Conservation (phyloP, 1,140 invertebrate genomes). For the Maniola jurtina region DNA sequence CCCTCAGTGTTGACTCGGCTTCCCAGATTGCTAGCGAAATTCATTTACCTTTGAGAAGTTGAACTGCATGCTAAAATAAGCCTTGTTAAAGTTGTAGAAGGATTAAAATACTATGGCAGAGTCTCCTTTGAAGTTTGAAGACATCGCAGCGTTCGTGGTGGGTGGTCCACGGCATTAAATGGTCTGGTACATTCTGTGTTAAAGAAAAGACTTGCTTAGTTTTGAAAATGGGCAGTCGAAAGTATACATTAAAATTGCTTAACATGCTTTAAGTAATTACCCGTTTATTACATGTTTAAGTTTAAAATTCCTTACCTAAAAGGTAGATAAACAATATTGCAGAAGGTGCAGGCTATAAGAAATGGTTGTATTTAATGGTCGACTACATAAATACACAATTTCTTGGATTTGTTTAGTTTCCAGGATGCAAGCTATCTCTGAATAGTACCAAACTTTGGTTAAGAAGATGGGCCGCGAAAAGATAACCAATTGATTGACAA, state of each 20-base stretch:
- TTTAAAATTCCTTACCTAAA: no score
- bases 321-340: no score
- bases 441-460: no score
- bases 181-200: background rate
- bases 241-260: background rate
- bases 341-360: no score
- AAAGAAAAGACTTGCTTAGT: background rate
- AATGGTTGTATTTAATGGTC: no score
- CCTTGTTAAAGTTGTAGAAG: background rate
- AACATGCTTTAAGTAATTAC: conserved; percentile 5
- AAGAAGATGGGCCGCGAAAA: no score
- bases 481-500: no score
- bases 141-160: background rate
- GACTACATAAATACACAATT: no score
- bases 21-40: background rate
- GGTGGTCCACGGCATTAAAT: background rate
- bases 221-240: background rate
- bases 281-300: background rate
- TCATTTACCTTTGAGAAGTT: background rate
- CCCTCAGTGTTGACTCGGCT: background rate
- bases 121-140: background rate
- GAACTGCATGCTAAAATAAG: background rate
- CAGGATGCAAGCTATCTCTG: no score
- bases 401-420: no score
- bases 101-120: background rate